phyloP scores from a whole-genome alignment of 2,888 invertebrate genomes.

The Pediacus dermestoides region DNA sequence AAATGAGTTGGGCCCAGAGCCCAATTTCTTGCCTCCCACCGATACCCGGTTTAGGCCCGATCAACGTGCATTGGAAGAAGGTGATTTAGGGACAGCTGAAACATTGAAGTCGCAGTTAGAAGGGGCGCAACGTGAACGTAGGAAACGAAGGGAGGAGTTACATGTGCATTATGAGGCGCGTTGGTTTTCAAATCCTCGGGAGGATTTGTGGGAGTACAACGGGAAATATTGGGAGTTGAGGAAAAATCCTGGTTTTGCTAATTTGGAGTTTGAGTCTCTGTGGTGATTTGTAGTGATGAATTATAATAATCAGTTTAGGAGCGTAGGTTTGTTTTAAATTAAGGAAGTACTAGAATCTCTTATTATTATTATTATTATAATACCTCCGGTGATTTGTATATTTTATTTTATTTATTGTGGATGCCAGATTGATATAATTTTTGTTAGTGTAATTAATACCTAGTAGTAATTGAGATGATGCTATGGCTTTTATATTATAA shows the following conservation, averaged over 20 bases:
- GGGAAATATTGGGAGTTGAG: constrained; percentile 73
- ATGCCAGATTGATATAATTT: constrained; percentile 1
- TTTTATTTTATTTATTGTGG: constrained; percentile 9
- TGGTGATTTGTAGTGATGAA: constrained; percentile 57
- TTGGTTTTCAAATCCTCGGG: constrained; percentile 56
- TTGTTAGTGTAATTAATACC: constrained; percentile 1
- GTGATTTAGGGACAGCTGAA: constrained; percentile 70
- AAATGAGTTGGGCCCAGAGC: constrained; percentile 69
- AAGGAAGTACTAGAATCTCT: neutral
- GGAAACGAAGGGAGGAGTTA: constrained; percentile 59
- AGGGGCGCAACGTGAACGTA: constrained; percentile 68
- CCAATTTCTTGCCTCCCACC: constrained; percentile 64
- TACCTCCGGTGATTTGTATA: constrained; percentile 19
- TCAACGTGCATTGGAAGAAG: constrained; percentile 74
- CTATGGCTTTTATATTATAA: no score
- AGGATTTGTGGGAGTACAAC: constrained; percentile 62
- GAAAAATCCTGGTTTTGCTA: constrained; percentile 64
- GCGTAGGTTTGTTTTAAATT: neutral
- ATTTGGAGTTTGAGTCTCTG: constrained; percentile 55
- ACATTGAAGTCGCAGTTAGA: constrained; percentile 67
- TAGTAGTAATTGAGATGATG: no score
- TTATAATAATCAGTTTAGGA: no score
- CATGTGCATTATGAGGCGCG: constrained; percentile 51
- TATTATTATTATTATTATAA: constrained; percentile 12
- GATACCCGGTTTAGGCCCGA: constrained; percentile 75